These are phyloP conservation scores for Circaetus cinerascens DNA, from an alignment of 2,113 vertebrate species.

Conservation along the genomic window DNA sequence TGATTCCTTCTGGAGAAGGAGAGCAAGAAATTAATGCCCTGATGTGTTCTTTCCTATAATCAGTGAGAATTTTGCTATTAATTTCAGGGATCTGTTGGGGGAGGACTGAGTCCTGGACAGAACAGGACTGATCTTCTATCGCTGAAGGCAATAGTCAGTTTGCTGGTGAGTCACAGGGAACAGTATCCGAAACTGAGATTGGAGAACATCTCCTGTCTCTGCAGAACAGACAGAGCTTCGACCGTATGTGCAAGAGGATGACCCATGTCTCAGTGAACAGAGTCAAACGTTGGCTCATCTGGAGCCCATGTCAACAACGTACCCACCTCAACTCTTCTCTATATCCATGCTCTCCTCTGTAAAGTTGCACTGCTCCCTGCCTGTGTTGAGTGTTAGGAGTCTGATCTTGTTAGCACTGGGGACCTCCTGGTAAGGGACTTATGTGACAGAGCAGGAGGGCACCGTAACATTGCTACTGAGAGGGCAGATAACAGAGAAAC, in stretches of 20 bases:
- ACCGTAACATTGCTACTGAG: rapidly evolving
- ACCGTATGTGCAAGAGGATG: not conserved
- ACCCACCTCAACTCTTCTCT: not conserved
- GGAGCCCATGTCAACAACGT: not conserved
- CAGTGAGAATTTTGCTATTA: not conserved
- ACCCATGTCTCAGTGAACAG: not conserved
- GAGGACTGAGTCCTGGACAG: not conserved
- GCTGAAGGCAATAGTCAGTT: not conserved
- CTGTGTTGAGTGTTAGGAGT: rapidly evolving
- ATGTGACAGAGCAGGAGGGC: not conserved
- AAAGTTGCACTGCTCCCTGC: not conserved
- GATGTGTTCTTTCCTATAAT: not conserved
- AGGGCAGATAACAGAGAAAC: not conserved
- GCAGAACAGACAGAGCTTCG: not conserved
- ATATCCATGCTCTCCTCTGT: rapidly evolving
- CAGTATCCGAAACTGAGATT: not conserved
- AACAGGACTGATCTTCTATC: not conserved
- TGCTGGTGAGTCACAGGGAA: not conserved
- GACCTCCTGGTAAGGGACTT: not conserved
- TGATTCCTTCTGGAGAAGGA: not conserved
- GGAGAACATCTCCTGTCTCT: not conserved
- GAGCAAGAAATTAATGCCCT: not conserved
- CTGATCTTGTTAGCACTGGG: not conserved
- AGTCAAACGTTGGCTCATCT: not conserved
- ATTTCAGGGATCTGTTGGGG: not conserved